These are phyloP conservation scores for Temnothorax nylanderi DNA, from an alignment of 1,140 invertebrate genomes.

Conservation along the genomic window DNA sequence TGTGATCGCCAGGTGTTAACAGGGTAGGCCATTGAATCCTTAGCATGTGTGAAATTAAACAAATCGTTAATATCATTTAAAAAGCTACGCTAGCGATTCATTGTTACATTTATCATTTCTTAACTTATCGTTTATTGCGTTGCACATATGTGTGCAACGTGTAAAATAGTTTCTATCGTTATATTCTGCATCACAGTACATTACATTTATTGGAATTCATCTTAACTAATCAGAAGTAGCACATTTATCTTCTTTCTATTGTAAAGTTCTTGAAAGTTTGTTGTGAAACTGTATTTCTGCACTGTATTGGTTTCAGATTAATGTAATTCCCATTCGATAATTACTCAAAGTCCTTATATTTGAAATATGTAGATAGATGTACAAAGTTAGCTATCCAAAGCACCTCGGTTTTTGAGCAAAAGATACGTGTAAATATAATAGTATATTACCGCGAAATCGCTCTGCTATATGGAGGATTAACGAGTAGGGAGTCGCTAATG, in stretches of 20 bases:
- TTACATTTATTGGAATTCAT: not conserved
- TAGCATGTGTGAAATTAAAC: not conserved
- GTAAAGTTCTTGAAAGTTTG: not conserved
- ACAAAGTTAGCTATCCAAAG: not conserved
- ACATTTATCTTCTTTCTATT: not conserved
- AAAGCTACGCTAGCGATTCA: not conserved
- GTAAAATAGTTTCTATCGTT: not conserved
- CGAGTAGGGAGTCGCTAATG: not conserved
- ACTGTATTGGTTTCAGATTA: not conserved
- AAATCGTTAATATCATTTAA: not conserved
- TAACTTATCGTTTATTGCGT: not conserved
- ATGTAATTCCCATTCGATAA: not conserved
- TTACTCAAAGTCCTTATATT: not conserved
- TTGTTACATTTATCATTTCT: slow-evolving; percentile 4
- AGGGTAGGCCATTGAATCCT: not conserved
- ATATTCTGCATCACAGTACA: not conserved
- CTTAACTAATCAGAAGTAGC: not conserved
- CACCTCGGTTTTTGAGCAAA: not conserved
- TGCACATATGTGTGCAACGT: not conserved
- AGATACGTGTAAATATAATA: not conserved
- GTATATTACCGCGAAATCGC: not conserved
- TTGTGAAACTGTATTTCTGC: not conserved
- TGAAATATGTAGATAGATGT: not conserved
- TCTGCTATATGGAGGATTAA: not conserved
- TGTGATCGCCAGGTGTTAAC: slow-evolving; percentile 16